Percentiles rank a stretch among this genome's conserved stretches.
phyloP scores from a whole-genome alignment of 2,113 vertebrate species.

The Turnix velox region DNA sequence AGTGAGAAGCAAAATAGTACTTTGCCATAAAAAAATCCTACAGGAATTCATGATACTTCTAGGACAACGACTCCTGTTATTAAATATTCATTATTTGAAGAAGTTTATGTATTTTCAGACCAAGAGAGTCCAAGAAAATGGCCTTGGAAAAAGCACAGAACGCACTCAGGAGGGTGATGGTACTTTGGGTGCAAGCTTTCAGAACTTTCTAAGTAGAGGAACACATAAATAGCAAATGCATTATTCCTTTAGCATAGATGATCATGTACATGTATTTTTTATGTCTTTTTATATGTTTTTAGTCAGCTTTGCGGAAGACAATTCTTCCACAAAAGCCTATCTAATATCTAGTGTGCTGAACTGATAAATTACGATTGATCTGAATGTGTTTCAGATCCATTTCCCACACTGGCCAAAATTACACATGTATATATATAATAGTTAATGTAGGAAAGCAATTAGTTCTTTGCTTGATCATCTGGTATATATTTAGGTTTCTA shows the following conservation, averaged over 20 bases:
- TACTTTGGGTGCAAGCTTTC: background rate
- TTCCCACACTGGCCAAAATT: background rate
- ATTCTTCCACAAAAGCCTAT: background rate
- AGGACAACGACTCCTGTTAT: background rate
- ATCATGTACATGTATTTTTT: background rate
- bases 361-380: slow-evolving; percentile 30
- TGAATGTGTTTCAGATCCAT: background rate
- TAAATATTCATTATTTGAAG: background rate
- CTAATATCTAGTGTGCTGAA: background rate
- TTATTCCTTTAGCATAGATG: background rate
- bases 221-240: background rate
- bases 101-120: background rate
- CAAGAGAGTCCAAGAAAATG: background rate
- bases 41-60: background rate
- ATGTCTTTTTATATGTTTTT: background rate
- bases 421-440: background rate
- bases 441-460: background rate
- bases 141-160: background rate
- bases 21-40: background rate
- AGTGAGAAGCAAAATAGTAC: background rate
- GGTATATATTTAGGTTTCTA: background rate
- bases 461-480: background rate
- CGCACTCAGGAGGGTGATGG: background rate
- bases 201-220: background rate
- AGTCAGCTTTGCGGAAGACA: background rate